Conservation (phyloP, 2,888 invertebrate species). For the Plutella xylostella region DNA sequence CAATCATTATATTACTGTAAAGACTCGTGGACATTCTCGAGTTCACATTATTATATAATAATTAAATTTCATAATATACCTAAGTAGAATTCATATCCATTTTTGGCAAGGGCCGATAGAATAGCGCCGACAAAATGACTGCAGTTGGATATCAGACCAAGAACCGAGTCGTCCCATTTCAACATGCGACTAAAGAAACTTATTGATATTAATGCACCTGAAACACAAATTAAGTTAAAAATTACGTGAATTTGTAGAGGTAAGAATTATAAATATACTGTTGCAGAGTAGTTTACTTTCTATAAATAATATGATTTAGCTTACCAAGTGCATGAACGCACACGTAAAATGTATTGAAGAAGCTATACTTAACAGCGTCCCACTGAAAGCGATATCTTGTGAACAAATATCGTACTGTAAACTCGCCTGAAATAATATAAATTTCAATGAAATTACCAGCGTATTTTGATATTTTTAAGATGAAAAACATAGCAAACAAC, state of each 20-base stretch:
- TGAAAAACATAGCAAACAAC: no score
- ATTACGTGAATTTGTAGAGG: no score
- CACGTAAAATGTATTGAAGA: conserved; percentile 51
- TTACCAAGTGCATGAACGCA: conserved; percentile 47
- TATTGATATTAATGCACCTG: conserved; percentile 53
- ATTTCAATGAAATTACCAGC: background rate
- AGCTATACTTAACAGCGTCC: conserved; percentile 59
- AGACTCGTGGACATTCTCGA: no score
- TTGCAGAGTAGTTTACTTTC: no score
- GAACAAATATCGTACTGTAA: conserved; percentile 51
- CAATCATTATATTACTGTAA: background rate
- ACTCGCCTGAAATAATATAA: conserved; percentile 44
- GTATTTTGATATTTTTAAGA: no score
- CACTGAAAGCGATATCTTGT: conserved; percentile 59
- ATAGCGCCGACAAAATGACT: conserved; percentile 45
- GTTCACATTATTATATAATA: no score
- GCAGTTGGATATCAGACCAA: conserved; percentile 45
- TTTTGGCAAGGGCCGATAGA: conserved; percentile 41
- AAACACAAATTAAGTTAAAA: no score
- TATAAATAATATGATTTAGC: no score
- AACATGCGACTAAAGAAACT: conserved; percentile 46
- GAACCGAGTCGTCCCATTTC: conserved; percentile 47
- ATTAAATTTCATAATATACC: no score
- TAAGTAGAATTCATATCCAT: no score
- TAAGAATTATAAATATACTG: no score